Evolutionary conservation across 2,797 vertebrate genomes (phyloP), one percentile per base, ranked within the genome.

Genomic region (Chelonia mydas): DNA sequence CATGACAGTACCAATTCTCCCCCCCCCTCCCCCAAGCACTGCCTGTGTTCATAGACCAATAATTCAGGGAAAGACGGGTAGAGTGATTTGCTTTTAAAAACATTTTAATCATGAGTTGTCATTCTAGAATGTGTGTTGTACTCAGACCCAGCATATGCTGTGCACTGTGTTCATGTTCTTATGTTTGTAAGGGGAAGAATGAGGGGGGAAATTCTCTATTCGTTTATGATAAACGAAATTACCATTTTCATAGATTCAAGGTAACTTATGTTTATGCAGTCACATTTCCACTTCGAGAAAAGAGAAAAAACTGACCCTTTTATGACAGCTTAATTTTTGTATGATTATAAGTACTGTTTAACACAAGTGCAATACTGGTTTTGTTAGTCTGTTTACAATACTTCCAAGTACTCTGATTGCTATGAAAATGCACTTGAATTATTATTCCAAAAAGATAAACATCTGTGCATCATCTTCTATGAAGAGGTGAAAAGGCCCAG

Each of bases 311-410:
- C 65, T 3, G 54, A 57, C 84, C 86, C 53, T 55, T 68, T 94
- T 77, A 54, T 55, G 61, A 57, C 33, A 83, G 68, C 41, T 49
- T 74, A 74, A 54, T 81, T 78, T 77, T 88, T 55, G 47, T 33
- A 49, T 65, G 61, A 84, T 23, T 47, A 78, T 37, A 84, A 91
- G 49, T 51, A 47, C 91, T 86, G 68, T 83, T 88, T 81, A 81
- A 89, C n/a, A 89, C 68, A 87, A 92, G 87, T 77, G 78, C 61
- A 78, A n/a, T 92, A 47, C 54, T 83, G 61, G 80, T 94, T 90
- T 83, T 86, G 81, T 83, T 89, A 91, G 89, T 89, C 80, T 89
- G 83, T 93, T 95, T 89, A 86, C 79, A 87, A 68, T 80, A 74
- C 47, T 94, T 94, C 83, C 90, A 54, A 93, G 53, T 84, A 79